Evolutionary conservation across 2,113 vertebrate genomes (phyloP).

Genomic region (Hippocampus comes): DNA sequence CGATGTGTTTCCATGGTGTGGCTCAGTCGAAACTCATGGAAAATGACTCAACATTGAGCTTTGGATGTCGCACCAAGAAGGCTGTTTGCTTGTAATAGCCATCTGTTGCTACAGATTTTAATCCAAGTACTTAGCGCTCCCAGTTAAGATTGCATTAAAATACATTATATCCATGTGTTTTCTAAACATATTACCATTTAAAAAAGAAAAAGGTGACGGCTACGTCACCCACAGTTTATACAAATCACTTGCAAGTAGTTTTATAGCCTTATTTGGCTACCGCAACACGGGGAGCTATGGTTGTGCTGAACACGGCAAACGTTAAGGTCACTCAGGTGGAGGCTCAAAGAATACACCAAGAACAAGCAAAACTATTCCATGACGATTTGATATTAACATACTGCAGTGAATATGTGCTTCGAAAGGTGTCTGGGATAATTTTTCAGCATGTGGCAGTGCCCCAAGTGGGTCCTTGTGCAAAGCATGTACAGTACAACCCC

Average conservation of each 20-base stretch:
- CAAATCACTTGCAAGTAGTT: not conserved
- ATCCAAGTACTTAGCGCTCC: not conserved
- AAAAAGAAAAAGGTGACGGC: not conserved
- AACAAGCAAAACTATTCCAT: too few species aligned
- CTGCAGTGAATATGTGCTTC: too few species aligned
- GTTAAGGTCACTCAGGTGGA: too few species aligned
- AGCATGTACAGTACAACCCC: too few species aligned
- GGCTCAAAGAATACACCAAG: too few species aligned
- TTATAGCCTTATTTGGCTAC: not conserved
- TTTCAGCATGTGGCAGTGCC: too few species aligned
- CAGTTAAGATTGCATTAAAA: not conserved
- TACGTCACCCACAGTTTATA: too few species aligned
- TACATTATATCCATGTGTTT: not conserved
- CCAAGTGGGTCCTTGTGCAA: too few species aligned
- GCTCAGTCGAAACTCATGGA: conserved; percentile 35
- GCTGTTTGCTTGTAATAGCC: conserved; percentile 21
- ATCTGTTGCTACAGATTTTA: conserved; percentile 5
- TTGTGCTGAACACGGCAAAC: too few species aligned
- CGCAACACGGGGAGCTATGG: too few species aligned
- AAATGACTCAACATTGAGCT: not conserved
- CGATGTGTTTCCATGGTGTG: not conserved
- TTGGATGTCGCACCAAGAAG: conserved; percentile 16
- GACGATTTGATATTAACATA: too few species aligned
- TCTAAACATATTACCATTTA: not conserved
- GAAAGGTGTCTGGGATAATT: too few species aligned